Percentiles rank a stretch among this genome's conserved stretches.
Conservation (phyloP, 1,140 invertebrate genomes). For the Drosophila rufa region DNA sequence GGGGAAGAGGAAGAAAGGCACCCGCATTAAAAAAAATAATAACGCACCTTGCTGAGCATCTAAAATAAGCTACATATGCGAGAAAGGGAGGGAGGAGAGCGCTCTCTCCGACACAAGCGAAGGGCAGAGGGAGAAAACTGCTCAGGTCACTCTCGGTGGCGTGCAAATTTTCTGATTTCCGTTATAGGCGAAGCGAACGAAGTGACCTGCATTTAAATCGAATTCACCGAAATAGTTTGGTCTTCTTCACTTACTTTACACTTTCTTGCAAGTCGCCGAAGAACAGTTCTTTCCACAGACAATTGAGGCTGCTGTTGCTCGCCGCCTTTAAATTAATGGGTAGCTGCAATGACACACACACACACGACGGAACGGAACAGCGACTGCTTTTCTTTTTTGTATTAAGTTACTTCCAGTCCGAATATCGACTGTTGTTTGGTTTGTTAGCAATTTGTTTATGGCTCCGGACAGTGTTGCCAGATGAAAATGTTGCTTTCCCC, state of each 20-base stretch:
- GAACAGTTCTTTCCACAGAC: slow-evolving; percentile 26
- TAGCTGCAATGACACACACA: slow-evolving; percentile 31
- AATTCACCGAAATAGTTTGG: slow-evolving; percentile 3
- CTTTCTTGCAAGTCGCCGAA: slow-evolving; percentile 24
- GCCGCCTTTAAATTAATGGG: neutral
- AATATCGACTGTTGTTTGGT: neutral
- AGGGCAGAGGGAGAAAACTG: neutral
- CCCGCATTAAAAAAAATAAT: neutral
- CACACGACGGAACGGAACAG: neutral
- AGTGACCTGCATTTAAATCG: slow-evolving; percentile 20
- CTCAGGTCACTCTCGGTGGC: slow-evolving; percentile 21
- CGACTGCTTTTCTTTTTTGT: neutral
- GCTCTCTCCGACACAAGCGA: neutral
- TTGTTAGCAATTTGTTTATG: slow-evolving; percentile 18
- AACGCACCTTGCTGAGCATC: slow-evolving; percentile 12
- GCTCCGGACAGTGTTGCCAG: neutral
- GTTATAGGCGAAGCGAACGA: neutral
- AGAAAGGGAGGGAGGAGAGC: neutral
- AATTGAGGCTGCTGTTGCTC: slow-evolving; percentile 1
- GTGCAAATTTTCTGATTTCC: neutral
- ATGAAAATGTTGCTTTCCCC: no score
- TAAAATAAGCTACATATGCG: slow-evolving; percentile 6
- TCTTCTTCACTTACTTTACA: slow-evolving; percentile 28
- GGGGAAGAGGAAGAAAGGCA: slow-evolving; percentile 1
- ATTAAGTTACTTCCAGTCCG: no score